These are phyloP conservation scores for Crotalus horridus DNA, from an alignment of 2,113 vertebrate genomes.

Conservation along the genomic window DNA sequence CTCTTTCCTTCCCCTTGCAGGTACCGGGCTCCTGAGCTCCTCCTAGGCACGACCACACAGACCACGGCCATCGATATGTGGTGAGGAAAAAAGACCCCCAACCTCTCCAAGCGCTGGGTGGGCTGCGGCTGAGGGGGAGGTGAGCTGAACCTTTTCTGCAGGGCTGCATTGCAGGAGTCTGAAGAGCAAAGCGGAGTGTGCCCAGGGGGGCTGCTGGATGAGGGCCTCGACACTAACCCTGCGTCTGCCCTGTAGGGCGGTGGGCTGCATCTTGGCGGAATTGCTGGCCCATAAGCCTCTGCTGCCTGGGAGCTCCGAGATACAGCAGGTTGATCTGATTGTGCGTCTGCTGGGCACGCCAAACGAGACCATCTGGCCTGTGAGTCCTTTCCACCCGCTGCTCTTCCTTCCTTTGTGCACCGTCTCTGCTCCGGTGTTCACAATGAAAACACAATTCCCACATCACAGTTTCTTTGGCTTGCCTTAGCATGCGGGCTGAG, in stretches of 20 bases:
- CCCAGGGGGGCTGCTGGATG: not conserved
- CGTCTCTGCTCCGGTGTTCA: not conserved
- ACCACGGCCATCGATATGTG: slow-evolving; percentile 96
- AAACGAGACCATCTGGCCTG: slow-evolving; percentile 95
- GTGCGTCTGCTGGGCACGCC: slow-evolving; percentile 94
- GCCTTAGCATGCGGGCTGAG: not conserved
- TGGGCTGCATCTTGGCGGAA: slow-evolving; percentile 93
- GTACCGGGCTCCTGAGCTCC: slow-evolving; percentile 94
- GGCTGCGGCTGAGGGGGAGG: not conserved
- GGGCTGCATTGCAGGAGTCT: not conserved
- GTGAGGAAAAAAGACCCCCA: slow-evolving; percentile 61
- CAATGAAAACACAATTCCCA: not conserved
- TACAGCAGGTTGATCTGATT: slow-evolving; percentile 94
- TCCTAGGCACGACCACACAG: slow-evolving; percentile 88
- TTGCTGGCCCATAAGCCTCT: slow-evolving; percentile 94
- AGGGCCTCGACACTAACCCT: not conserved
- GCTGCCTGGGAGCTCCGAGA: slow-evolving; percentile 90
- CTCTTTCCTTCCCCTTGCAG: slow-evolving; percentile 58
- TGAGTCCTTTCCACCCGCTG: slow-evolving; percentile 51
- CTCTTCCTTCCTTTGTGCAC: not conserved
- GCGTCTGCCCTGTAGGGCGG: slow-evolving; percentile 70
- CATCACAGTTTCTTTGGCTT: not conserved
- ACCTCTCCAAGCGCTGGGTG: accelerated
- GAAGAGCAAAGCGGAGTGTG: not conserved
- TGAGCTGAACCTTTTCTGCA: not conserved